phyloP scores from a whole-genome alignment of 2,113 vertebrate genomes.

The Gopherus flavomarginatus region DNA sequence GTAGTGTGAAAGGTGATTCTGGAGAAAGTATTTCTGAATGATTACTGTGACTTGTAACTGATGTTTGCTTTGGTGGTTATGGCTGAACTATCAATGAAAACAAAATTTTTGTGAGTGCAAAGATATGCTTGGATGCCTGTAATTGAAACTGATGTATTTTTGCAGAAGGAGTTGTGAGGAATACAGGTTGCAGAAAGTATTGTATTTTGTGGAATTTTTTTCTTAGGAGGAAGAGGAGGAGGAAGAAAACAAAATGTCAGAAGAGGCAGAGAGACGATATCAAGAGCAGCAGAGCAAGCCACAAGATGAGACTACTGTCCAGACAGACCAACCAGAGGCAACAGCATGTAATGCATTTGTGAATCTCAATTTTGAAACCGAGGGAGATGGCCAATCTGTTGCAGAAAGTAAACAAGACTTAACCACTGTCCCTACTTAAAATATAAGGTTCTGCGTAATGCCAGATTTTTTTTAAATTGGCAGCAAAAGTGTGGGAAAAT shows the following conservation, averaged over 20 bases:
- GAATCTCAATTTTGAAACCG: constrained; percentile 86
- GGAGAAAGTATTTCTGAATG: neutral
- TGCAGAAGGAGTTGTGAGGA: neutral
- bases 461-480: constrained; percentile 45
- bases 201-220: neutral
- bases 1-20: neutral
- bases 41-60: neutral
- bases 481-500: constrained; percentile 43
- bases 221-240: constrained; percentile 90
- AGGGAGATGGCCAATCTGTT: constrained; percentile 73
- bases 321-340: constrained; percentile 76
- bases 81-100: neutral
- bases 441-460: constrained; percentile 27
- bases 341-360: constrained; percentile 71
- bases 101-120: neutral
- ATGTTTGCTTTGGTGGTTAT: neutral
- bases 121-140: neutral
- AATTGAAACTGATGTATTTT: neutral
- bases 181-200: neutral
- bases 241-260: constrained; percentile 89
- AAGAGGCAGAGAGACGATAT: constrained; percentile 88
- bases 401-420: constrained; percentile 82
- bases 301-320: constrained; percentile 73
- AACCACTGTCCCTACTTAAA: constrained; percentile 84
- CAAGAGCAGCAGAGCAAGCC: constrained; percentile 78